Conservation (phyloP, 2,113 vertebrate species). For the Steatornis caripensis region DNA sequence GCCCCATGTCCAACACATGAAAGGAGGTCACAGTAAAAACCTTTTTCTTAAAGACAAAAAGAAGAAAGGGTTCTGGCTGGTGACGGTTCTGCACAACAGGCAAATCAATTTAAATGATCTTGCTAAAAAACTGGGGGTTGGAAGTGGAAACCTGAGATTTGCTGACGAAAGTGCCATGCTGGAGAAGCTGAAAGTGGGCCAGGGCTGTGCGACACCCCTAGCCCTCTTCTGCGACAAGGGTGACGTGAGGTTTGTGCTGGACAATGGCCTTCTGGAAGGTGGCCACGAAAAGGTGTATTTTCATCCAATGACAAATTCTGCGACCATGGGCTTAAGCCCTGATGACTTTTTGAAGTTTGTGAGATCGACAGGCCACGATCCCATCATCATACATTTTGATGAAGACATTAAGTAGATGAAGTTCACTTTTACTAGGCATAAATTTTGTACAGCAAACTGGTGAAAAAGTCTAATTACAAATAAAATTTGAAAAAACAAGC, state of each 20-base stretch:
- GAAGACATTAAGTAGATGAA: not conserved
- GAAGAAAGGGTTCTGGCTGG: slow-evolving; percentile 89
- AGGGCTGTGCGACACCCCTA: slow-evolving; percentile 85
- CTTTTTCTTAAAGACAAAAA: slow-evolving; percentile 95
- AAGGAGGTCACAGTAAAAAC: slow-evolving; percentile 88
- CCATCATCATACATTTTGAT: slow-evolving; percentile 72
- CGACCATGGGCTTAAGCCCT: slow-evolving; percentile 85
- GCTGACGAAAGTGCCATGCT: slow-evolving; percentile 87
- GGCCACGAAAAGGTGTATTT: slow-evolving; percentile 84
- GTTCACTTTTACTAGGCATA: not conserved
- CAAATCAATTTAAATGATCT: slow-evolving; percentile 87
- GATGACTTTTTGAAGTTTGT: slow-evolving; percentile 86
- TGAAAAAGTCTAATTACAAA: not conserved
- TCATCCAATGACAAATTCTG: slow-evolving; percentile 92
- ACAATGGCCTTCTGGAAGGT: slow-evolving; percentile 80
- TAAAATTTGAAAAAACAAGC: not conserved
- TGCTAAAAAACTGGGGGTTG: slow-evolving; percentile 86
- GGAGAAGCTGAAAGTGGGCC: slow-evolving; percentile 87
- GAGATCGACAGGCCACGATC: slow-evolving; percentile 85
- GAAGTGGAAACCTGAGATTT: slow-evolving; percentile 88
- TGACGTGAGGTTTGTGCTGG: slow-evolving; percentile 84
- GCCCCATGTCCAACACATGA: slow-evolving; percentile 84
- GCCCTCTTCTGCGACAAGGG: slow-evolving; percentile 85
- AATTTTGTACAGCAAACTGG: not conserved
- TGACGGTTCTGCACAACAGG: slow-evolving; percentile 82